These are phyloP conservation scores for Procambarus virginalis DNA, from an alignment of 1,140 invertebrate genomes.

Conservation along the genomic window DNA sequence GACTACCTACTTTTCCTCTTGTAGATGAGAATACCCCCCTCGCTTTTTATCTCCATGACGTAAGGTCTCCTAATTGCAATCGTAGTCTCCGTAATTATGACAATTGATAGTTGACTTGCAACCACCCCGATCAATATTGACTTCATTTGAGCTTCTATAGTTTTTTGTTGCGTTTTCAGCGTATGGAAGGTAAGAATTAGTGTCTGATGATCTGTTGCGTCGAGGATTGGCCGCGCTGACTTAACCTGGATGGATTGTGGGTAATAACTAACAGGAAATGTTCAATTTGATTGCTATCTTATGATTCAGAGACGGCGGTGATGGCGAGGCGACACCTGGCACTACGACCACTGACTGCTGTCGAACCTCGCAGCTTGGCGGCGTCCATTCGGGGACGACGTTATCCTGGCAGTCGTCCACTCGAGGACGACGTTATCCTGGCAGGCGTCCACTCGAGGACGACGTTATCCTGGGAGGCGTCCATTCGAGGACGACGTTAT, in stretches of 20 bases:
- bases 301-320: not conserved
- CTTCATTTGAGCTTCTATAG: not conserved
- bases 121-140: not conserved
- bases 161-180: not conserved
- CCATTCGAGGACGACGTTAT: too few relatives aligned
- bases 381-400: too few relatives aligned
- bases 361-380: too few relatives aligned
- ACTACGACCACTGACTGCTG: too few relatives aligned
- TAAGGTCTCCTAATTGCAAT: not conserved
- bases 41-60: not conserved
- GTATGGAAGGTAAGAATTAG: not conserved
- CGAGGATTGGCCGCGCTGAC: not conserved
- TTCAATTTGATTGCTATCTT: slow-evolving; percentile 34
- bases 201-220: not conserved
- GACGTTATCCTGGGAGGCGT: too few relatives aligned
- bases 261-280: slow-evolving; percentile 25
- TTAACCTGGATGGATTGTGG: not conserved
- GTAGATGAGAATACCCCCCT: not conserved
- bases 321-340: too few relatives aligned
- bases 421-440: too few relatives aligned
- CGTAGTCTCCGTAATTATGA: not conserved
- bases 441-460: too few relatives aligned
- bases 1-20: not conserved
- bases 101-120: not conserved
- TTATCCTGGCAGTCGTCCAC: too few relatives aligned